Base-by-base conservation (phyloP, 2,888 invertebrate species). In the Pammene aurita region DNA sequence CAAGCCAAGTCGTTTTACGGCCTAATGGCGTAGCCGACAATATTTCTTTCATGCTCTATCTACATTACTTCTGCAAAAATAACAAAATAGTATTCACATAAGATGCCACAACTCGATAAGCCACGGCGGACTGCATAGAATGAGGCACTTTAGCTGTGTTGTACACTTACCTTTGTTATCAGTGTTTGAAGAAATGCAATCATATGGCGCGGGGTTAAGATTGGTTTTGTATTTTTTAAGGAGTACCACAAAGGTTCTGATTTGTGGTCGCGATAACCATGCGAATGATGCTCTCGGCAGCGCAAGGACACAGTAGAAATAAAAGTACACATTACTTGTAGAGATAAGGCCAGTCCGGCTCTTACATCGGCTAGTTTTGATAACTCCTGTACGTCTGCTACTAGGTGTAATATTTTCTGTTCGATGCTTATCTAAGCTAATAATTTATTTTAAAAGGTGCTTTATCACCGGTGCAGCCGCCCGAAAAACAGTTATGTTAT, bases 11-110 rank as follows among this genome's bases (percentile, higher is more conserved):
- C 46, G 34, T 69, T 57, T 64, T 55, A 48, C 34, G 41, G 55
- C 83, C 81, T 88, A 89, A 88, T 88, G 84, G 86, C 84, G 80
- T 80, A 82, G 78, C 75, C 77, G 64, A 84, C 82, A 83, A 87
- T 88, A 89, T 86, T 88, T 87, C 85, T 87, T 83, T 80, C 80
- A 80, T 86, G 48, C 46, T 55, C 60, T 85, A 86, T 90, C 86
- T 87, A 84, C 88, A 88, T 88, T 85, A 88, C 85, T 87, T 85
- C 85, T 86, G 87, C 86, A 88, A 89, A 89, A 89, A 89, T 88
- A 88, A 89, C 87, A 85, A 87, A 88, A 88, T 86, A 86, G 85
- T 86, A 81, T 82, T 84, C 84, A 80, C 80, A 83, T 74, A 75
- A 80, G 88, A 88, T 80, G 85, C 86, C 78, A 81, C 77, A 80